Evolutionary conservation across 2,888 invertebrate genomes (phyloP).

Genomic region (Drosophila mercatorum): DNA sequence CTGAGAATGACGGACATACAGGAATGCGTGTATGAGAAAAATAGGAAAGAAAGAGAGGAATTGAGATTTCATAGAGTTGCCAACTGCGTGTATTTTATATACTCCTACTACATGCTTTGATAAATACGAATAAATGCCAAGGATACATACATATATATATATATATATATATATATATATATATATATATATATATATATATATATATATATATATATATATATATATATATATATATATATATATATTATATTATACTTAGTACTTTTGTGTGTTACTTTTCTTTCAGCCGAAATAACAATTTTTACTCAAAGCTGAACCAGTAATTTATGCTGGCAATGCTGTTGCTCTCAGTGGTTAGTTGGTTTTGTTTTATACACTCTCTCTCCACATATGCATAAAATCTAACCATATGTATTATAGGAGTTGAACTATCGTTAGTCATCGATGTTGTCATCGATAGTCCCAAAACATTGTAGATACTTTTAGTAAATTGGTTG

Average conservation of each 20-base stretch:
- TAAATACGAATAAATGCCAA: neutral
- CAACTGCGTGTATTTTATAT: conserved; percentile 41
- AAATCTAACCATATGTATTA: too few relatives aligned
- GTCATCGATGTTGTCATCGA: too few relatives aligned
- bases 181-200: too few relatives aligned
- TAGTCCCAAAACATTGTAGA: too few relatives aligned
- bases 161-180: too few relatives aligned
- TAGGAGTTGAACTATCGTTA: too few relatives aligned
- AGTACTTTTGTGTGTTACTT: neutral
- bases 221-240: too few relatives aligned
- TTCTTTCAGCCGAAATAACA: neutral
- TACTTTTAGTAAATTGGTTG: too few relatives aligned
- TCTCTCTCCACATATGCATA: conserved; percentile 18
- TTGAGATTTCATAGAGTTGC: conserved; percentile 54
- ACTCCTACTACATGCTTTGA: conserved; percentile 21
- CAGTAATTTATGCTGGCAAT: conserved; percentile 66
- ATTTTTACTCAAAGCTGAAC: conserved; percentile 30
- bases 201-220: too few relatives aligned
- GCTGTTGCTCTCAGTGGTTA: conserved; percentile 41
- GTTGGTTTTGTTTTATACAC: conserved; percentile 60
- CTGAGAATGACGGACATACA: conserved; percentile 50
- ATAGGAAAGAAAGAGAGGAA: conserved; percentile 19
- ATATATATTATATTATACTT: neutral
- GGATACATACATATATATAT: too few relatives aligned
- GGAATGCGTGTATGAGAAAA: conserved; percentile 35